Conservation (phyloP, 2,888 invertebrate genomes). For the Pocota personata region DNA sequence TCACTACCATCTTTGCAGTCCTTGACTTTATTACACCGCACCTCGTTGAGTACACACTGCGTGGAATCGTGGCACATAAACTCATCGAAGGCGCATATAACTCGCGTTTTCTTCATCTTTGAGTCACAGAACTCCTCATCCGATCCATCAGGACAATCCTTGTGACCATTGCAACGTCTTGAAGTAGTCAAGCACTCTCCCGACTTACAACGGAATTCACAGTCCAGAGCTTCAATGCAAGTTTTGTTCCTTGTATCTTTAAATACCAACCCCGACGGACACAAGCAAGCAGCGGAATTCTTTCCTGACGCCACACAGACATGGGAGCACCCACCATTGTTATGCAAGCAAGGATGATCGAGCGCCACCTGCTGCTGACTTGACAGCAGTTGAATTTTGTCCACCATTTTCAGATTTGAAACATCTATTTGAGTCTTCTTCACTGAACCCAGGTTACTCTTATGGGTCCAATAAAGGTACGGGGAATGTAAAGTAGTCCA, state of each 20-base stretch:
- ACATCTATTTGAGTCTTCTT: conserved; percentile 79
- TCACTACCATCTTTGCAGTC: conserved; percentile 86
- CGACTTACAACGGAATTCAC: conserved; percentile 84
- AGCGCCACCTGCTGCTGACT: conserved; percentile 63
- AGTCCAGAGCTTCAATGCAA: conserved; percentile 84
- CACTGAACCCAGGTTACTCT: conserved; percentile 80
- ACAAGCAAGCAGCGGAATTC: conserved; percentile 83
- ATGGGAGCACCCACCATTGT: conserved; percentile 88
- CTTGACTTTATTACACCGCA: conserved; percentile 84
- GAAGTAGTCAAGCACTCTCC: conserved; percentile 85
- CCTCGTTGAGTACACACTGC: conserved; percentile 82
- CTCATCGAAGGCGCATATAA: conserved; percentile 82
- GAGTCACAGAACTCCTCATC: conserved; percentile 84
- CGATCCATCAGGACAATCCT: conserved; percentile 85
- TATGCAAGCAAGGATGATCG: conserved; percentile 85
- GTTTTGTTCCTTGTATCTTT: conserved; percentile 82
- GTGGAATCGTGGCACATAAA: conserved; percentile 84
- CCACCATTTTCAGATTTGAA: conserved; percentile 74
- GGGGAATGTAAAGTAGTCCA: conserved; percentile 86
- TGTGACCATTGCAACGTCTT: conserved; percentile 84
- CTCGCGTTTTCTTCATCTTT: conserved; percentile 78
- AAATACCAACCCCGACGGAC: conserved; percentile 87
- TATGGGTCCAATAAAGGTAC: conserved; percentile 86
- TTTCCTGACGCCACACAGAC: conserved; percentile 86
- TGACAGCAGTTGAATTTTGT: conserved; percentile 76